phyloP scores from a whole-genome alignment of 2,888 invertebrate species.

The Protophormia terraenovae region DNA sequence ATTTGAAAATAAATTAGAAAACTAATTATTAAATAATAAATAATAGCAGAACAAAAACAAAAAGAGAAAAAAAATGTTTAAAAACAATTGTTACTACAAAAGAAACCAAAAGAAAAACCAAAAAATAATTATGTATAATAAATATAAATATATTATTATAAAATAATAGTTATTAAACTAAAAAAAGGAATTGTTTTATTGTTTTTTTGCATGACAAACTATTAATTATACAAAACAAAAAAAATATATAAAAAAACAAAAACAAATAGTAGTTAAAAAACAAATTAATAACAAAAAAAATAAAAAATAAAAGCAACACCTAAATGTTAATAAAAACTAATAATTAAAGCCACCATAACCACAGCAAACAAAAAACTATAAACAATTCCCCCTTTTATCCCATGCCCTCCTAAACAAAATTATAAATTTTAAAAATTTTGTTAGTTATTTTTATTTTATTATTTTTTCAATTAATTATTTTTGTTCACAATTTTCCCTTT shows the following conservation, averaged over 20 bases:
- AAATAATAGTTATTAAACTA: constrained; percentile 41
- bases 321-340: constrained; percentile 58
- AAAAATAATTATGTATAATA: constrained; percentile 30
- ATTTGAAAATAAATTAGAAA: constrained; percentile 1
- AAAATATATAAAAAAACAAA: constrained; percentile 28
- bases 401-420: neutral
- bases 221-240: constrained; percentile 45
- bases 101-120: neutral
- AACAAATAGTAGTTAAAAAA: constrained; percentile 45
- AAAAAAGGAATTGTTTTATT: constrained; percentile 63
- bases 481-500: too few species aligned
- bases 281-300: constrained; percentile 62
- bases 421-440: too few species aligned
- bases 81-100: constrained; percentile 51
- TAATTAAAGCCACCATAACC: constrained; percentile 6
- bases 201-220: constrained; percentile 63
- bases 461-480: too few species aligned
- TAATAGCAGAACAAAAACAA: neutral
- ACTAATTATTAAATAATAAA: constrained; percentile 4
- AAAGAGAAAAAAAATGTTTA: constrained; percentile 17
- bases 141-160: constrained; percentile 12
- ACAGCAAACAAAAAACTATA: constrained; percentile 4
- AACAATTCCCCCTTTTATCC: constrained; percentile 17
- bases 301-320: too few species aligned
- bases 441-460: too few species aligned